phyloP scores from a whole-genome alignment of 1,140 invertebrate species.

The Tyrophagus putrescentiae region DNA sequence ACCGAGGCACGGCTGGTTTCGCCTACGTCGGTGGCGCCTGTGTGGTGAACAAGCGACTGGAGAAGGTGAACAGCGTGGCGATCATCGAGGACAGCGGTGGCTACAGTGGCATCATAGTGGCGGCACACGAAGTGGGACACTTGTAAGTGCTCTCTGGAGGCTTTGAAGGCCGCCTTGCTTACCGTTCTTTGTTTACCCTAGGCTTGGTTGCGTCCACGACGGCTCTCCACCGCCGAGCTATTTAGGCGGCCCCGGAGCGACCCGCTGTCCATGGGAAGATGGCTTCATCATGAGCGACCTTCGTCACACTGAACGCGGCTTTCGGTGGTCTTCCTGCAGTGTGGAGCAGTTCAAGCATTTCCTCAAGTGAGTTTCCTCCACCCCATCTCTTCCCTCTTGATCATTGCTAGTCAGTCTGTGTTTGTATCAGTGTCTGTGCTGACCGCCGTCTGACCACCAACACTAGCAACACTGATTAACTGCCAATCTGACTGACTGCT shows the following conservation, averaged over 20 bases:
- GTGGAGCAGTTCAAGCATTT: slow-evolving; percentile 90
- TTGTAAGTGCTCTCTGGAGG: slow-evolving; percentile 52
- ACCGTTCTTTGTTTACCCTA: slow-evolving; percentile 7
- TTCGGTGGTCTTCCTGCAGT: slow-evolving; percentile 82
- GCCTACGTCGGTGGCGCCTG: slow-evolving; percentile 89
- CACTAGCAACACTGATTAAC: too few relatives aligned
- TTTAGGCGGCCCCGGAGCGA: slow-evolving; percentile 80
- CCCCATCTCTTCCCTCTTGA: background rate
- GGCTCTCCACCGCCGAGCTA: slow-evolving; percentile 85
- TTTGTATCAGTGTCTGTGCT: too few relatives aligned
- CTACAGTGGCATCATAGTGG: slow-evolving; percentile 88
- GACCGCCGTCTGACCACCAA: too few relatives aligned
- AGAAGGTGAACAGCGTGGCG: slow-evolving; percentile 89
- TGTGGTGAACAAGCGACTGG: slow-evolving; percentile 81
- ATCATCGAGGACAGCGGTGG: slow-evolving; percentile 91
- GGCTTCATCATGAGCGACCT: slow-evolving; percentile 91
- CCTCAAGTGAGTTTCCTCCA: slow-evolving; percentile 54
- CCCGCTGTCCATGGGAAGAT: slow-evolving; percentile 86
- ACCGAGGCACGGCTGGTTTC: slow-evolving; percentile 91
- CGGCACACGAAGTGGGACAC: slow-evolving; percentile 88
- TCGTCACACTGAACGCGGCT: slow-evolving; percentile 80
- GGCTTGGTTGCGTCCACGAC: slow-evolving; percentile 69
- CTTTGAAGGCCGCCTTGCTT: slow-evolving; percentile 8
- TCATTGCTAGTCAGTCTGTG: too few relatives aligned
- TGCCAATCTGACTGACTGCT: too few relatives aligned